These are phyloP conservation scores for Stichopus horrens DNA, from an alignment of 53 echinoderm and acorn worm genomes.

Conservation along the genomic window DNA sequence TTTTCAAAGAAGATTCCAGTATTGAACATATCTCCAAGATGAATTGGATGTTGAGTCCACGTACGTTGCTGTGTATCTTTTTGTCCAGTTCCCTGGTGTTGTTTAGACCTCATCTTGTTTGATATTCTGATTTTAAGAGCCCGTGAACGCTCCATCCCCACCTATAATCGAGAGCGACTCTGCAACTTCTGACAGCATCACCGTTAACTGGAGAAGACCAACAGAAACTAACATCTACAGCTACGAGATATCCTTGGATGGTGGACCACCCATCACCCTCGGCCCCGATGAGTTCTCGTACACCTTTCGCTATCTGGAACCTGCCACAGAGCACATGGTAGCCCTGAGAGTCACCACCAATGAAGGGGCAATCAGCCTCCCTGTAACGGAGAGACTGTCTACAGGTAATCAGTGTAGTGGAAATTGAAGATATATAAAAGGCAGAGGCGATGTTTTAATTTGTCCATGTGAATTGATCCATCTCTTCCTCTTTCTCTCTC, in stretches of 20 bases:
- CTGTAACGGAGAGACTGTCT: constrained; percentile 25
- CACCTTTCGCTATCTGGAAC: constrained; percentile 18
- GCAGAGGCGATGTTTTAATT: neutral
- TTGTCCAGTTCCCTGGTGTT: too few relatives aligned
- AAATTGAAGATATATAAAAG: neutral
- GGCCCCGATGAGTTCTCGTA: constrained; percentile 11
- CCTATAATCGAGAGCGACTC: constrained; percentile 23
- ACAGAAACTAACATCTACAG: neutral
- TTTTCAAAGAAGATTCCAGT: too few relatives aligned
- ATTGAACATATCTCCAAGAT: too few relatives aligned
- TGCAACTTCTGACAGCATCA: constrained; percentile 19
- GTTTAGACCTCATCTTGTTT: too few relatives aligned
- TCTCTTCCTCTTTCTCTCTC: too few relatives aligned
- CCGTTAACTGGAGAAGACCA: neutral
- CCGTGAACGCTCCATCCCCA: neutral
- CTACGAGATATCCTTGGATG: constrained; percentile 23
- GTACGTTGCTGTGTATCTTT: too few relatives aligned
- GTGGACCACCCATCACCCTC: neutral
- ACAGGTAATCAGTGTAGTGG: constrained; percentile 17
- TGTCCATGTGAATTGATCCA: too few relatives aligned
- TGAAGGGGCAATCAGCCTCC: neutral
- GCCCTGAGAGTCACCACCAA: constrained; percentile 38
- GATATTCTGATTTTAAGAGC: neutral
- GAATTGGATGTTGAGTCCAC: too few relatives aligned
- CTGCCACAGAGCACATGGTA: constrained; percentile 18